A percentile compares a stretch with the other conserved stretches of the same genome.
phyloP scores from a whole-genome alignment of 2,113 vertebrate species.

The Nestor notabilis region DNA sequence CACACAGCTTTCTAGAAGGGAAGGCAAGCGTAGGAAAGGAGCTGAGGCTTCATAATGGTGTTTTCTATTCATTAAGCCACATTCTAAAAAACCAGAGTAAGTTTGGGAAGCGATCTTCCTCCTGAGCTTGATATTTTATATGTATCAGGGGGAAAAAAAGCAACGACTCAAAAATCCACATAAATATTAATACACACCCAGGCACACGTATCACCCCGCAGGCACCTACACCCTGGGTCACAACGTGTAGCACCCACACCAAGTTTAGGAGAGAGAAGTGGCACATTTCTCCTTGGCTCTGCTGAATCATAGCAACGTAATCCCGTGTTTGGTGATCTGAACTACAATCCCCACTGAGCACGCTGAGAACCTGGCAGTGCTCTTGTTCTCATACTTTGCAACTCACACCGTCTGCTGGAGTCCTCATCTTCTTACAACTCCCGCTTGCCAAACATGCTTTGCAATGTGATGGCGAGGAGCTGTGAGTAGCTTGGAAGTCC shows the following conservation, averaged over 20 bases:
- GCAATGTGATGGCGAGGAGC: neutral
- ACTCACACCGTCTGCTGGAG: neutral
- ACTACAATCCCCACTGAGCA: neutral
- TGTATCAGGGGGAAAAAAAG: neutral
- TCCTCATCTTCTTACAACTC: neutral
- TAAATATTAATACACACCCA: neutral
- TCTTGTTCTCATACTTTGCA: neutral
- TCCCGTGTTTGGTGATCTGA: accelerated
- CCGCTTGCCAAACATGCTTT: neutral
- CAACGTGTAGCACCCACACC: neutral
- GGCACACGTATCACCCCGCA: accelerated
- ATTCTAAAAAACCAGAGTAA: neutral
- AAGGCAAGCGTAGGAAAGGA: neutral
- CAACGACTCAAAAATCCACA: neutral
- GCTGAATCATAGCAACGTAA: neutral
- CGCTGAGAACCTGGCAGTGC: neutral
- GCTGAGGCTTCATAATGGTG: neutral
- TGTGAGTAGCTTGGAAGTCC: neutral
- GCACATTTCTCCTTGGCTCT: neutral
- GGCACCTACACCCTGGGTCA: accelerated
- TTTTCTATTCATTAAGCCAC: neutral
- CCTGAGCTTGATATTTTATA: neutral
- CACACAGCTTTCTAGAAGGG: neutral
- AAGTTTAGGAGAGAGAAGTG: neutral
- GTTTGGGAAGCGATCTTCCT: neutral